Evolutionary conservation across 2,113 vertebrate genomes (phyloP).

Genomic region (Centrocercus urophasianus): DNA sequence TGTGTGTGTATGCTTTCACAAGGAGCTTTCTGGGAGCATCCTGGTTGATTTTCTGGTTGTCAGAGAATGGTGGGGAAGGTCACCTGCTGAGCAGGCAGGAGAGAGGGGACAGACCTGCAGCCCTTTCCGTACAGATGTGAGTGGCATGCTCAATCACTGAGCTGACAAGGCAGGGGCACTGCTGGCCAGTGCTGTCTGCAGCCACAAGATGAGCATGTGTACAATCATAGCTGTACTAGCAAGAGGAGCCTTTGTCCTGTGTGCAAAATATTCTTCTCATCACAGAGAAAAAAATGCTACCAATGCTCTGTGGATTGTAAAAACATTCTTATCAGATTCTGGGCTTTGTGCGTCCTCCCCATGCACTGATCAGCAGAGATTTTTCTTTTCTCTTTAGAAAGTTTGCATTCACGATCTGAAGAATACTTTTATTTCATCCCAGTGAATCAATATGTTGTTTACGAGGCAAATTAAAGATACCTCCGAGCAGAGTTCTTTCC

Average conservation of each 20-base stretch:
- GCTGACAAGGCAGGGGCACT: background rate
- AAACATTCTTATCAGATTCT: background rate
- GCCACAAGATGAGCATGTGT: fast-evolving
- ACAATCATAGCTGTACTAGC: background rate
- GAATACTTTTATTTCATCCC: background rate
- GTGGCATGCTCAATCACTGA: background rate
- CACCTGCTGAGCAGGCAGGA: background rate
- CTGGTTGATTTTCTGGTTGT: background rate
- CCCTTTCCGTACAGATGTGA: background rate
- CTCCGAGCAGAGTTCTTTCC: background rate
- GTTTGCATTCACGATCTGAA: background rate
- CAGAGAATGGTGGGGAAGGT: background rate
- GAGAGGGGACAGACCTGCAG: background rate
- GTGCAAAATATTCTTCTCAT: background rate
- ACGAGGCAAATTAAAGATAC: background rate
- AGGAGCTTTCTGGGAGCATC: background rate
- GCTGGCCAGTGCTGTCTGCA: fast-evolving
- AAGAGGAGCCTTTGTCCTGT: background rate
- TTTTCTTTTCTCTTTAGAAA: background rate
- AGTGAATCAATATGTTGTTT: background rate
- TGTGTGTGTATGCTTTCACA: background rate
- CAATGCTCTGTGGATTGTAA: background rate
- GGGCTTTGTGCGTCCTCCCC: fast-evolving
- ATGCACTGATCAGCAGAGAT: background rate
- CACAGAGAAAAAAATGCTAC: background rate